These are phyloP conservation scores for Noctua fimbriata DNA, from an alignment of 2,888 invertebrate species.

Conservation along the genomic window DNA sequence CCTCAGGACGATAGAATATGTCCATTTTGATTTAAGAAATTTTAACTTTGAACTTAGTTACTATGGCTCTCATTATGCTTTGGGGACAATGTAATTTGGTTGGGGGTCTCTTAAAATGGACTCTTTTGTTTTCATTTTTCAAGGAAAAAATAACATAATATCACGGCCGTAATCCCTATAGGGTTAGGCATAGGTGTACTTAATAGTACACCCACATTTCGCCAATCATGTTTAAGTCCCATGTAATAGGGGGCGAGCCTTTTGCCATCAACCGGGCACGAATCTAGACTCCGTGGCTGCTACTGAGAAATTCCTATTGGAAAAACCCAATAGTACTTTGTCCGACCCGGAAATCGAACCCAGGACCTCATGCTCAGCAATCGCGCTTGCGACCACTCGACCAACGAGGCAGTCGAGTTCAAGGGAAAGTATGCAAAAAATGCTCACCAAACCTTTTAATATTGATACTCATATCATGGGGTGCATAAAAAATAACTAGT, in stretches of 20 bases:
- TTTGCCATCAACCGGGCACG: background rate
- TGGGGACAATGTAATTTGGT: constrained; percentile 51
- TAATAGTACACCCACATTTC: background rate
- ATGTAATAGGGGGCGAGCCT: background rate
- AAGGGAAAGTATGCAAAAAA: too few species aligned
- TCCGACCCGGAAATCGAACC: too few species aligned
- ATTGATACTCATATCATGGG: background rate
- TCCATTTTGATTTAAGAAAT: constrained; percentile 65
- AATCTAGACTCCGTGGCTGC: background rate
- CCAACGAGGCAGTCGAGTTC: too few species aligned
- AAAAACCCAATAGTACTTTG: background rate
- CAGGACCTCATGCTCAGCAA: too few species aligned
- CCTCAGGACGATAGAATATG: constrained; percentile 47
- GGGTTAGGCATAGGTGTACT: background rate
- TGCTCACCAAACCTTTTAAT: too few species aligned
- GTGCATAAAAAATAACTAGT: background rate
- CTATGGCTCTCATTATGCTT: constrained; percentile 39
- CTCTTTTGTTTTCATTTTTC: constrained; percentile 19
- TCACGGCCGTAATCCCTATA: background rate
- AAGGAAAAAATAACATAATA: background rate
- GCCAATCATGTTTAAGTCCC: background rate
- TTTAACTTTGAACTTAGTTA: constrained; percentile 47
- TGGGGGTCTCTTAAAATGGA: constrained; percentile 17
- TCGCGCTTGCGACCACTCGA: too few species aligned
- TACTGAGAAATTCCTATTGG: background rate